A percentile compares a stretch with the other conserved stretches of the same genome.
These are phyloP conservation scores for Clarias fuscus DNA, from an alignment of 2,797 vertebrate genomes.

Conservation along the genomic window DNA sequence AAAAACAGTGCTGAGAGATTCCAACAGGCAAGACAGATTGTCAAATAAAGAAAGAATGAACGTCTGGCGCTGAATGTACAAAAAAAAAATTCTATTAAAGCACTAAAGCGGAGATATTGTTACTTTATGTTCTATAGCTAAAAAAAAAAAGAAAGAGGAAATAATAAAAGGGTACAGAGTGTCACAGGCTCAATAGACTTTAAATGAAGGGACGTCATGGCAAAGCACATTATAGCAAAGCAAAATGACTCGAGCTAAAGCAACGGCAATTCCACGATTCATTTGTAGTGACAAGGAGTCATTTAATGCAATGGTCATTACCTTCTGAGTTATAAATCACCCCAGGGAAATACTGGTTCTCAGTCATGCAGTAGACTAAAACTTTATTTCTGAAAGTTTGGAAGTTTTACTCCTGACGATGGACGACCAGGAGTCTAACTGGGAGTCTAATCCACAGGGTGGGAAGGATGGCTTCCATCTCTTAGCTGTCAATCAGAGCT, in stretches of 20 bases:
- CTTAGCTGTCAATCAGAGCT: not conserved
- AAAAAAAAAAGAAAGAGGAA: not conserved
- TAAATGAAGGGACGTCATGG: conserved; percentile 18
- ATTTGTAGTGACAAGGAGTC: conserved; percentile 38
- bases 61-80: not conserved
- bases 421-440: not conserved
- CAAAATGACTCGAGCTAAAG: conserved; percentile 15
- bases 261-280: not conserved
- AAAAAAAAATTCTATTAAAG: conserved; percentile 2
- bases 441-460: not conserved
- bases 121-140: not conserved
- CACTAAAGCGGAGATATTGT: conserved; percentile 11
- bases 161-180: not conserved
- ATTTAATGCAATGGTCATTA: conserved; percentile 42
- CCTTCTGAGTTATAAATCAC: conserved; percentile 40
- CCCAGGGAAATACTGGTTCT: conserved; percentile 26
- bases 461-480: not conserved
- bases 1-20: not conserved
- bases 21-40: not conserved
- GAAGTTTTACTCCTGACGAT: conserved; percentile 6
- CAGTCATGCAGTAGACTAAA: not conserved
- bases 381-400: conserved; percentile 7
- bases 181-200: conserved; percentile 11
- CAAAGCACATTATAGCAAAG: conserved; percentile 24
- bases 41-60: conserved; percentile 11